Evolutionary conservation across 2,113 vertebrate species (phyloP), one percentile per base, ranked within the genome.

Genomic region (Macrotis lagotis): DNA sequence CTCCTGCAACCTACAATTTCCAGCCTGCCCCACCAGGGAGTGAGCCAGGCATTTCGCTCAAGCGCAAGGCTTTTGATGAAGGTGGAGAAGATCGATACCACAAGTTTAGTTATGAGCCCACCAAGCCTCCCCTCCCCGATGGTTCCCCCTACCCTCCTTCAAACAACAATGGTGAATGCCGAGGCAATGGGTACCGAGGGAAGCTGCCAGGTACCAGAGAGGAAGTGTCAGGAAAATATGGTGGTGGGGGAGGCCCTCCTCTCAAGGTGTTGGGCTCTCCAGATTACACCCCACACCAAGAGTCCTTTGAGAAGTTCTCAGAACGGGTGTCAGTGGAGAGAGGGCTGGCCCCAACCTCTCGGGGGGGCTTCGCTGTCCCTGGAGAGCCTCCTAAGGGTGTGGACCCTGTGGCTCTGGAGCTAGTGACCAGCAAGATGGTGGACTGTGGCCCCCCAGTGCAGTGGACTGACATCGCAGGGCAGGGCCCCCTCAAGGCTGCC

Each of bases 51-150:
- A 98, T 98, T 22, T 94, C 99, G 22, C 97, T 99, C 96, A 99
- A 99, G 98, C 99, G 99, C 96, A 99, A 99, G 96, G 99, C 99
- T 0, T 99, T 99, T 8, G 99, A 99, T 92, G 98, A 99, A 98
- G 99, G 99, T 83, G 98, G 99, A 93, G 99, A 98, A 4, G 98
- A 98, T 59, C 98, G 99, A 96, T 99, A 99, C 97, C 99, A 99
- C 97, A 99, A 99, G 98, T 99, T 99, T 94, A 98, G 98, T 95
- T 99, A 99, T 52, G 99, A 99, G 97, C 98, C 99, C 52, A 96
- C 99, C 97, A 99, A 99, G 97, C 96, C 98, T 1, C 98, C 98
- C 25, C 98, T 97, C n/a, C 98, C 98, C 94, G 95, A 97, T 47
- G 93, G 96, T 48, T 98, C 99, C 88, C 94, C 98, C 31, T 99